A percentile compares a stretch with the other conserved stretches of the same genome.
Evolutionary conservation across 2,888 invertebrate genomes (phyloP).

Genomic region (Eilema caniola): DNA sequence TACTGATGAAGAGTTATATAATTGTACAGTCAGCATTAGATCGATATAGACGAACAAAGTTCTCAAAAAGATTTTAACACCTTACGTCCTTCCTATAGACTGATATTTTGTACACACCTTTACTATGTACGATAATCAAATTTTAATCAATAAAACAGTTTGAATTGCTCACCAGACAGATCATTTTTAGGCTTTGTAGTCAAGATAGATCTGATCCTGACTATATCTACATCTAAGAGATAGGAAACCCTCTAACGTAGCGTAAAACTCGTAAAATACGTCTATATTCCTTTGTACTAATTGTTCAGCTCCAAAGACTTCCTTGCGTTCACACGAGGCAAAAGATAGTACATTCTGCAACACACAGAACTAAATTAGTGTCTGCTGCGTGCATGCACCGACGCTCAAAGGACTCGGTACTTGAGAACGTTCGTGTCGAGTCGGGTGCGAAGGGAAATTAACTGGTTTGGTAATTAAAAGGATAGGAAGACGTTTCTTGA

Average conservation of each 20-base stretch:
- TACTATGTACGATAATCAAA: too few relatives aligned
- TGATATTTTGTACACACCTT: too few relatives aligned
- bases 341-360: not conserved
- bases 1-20: too few relatives aligned
- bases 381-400: conserved; percentile 19
- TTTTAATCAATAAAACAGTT: too few relatives aligned
- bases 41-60: too few relatives aligned
- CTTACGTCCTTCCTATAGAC: too few relatives aligned
- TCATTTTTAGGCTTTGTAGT: too few relatives aligned
- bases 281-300: not conserved
- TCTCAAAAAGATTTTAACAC: too few relatives aligned
- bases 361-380: conserved; percentile 22
- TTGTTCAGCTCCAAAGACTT: conserved; percentile 14
- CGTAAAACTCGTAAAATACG: not conserved
- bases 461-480: conserved; percentile 19
- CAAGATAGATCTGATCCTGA: too few relatives aligned
- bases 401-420: conserved; percentile 23
- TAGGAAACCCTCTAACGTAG: not conserved
- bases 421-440: not conserved
- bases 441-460: conserved; percentile 18
- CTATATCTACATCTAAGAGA: not conserved
- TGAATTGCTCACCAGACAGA: too few relatives aligned
- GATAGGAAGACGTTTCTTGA: conserved; percentile 13
- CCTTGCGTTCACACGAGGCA: not conserved
- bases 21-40: too few relatives aligned